A percentile compares a stretch with the other conserved stretches of the same genome.
Conservation (phyloP, 2,888 invertebrate species). For the Deladenus siricidicola region DNA sequence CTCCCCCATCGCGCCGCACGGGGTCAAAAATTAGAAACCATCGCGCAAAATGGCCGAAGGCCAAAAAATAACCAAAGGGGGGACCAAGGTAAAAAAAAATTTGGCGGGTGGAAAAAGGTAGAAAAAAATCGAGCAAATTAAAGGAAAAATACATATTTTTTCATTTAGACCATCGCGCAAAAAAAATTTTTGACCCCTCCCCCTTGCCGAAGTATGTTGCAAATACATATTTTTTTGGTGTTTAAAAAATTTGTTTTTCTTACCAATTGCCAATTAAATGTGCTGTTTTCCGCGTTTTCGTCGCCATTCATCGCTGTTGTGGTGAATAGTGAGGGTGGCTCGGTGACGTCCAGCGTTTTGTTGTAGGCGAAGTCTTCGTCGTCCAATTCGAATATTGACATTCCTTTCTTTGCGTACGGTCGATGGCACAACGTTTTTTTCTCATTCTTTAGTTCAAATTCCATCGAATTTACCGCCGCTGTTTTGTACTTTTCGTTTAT, state of each 20-base stretch:
- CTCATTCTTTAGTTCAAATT: constrained; percentile 37
- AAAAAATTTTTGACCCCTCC: too few relatives aligned
- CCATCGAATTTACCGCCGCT: constrained; percentile 29
- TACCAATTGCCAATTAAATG: constrained; percentile 26
- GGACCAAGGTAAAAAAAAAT: too few relatives aligned
- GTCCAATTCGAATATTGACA: constrained; percentile 22
- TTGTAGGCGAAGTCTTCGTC: constrained; percentile 32
- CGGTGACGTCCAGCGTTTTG: constrained; percentile 39
- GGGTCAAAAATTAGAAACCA: too few relatives aligned
- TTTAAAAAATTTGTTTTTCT: background rate
- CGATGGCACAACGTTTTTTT: constrained; percentile 53
- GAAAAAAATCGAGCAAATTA: too few relatives aligned
- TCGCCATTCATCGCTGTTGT: constrained; percentile 18
- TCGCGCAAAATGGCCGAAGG: too few relatives aligned
- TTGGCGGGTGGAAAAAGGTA: too few relatives aligned
- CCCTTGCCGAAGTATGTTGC: background rate
- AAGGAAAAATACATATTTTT: too few relatives aligned
- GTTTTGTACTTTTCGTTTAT: constrained; percentile 34
- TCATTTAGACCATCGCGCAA: too few relatives aligned
- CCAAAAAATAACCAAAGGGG: too few relatives aligned
- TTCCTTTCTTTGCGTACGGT: constrained; percentile 31
- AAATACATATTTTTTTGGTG: background rate
- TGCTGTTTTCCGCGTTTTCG: constrained; percentile 26
- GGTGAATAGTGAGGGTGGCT: constrained; percentile 26
- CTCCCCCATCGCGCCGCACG: too few relatives aligned